Conservation (phyloP, 35 echinoderm and acorn worm species). For the Apostichopus parvimensis region DNA sequence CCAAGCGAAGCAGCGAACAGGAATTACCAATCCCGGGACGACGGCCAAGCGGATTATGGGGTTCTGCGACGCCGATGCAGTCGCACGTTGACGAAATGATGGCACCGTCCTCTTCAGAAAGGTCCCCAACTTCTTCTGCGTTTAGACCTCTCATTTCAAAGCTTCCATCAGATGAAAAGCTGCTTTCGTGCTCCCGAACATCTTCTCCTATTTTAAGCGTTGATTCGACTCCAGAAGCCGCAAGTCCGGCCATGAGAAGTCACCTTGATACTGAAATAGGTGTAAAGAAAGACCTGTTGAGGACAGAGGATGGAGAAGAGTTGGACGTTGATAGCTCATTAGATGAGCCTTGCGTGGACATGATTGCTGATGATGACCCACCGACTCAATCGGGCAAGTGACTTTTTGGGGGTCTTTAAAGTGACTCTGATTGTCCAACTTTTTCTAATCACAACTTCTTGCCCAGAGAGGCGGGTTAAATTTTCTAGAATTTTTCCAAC, state of each 20-base stretch:
- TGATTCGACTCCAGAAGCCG: background rate
- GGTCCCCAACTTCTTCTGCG: background rate
- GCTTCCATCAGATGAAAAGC: background rate
- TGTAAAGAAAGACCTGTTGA: background rate
- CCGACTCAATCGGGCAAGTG: background rate
- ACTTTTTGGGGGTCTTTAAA: background rate
- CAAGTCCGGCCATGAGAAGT: background rate
- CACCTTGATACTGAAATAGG: background rate
- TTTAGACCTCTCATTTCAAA: slow-evolving; percentile 21
- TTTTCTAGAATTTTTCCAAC: no score
- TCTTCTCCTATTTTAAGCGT: slow-evolving; percentile 1
- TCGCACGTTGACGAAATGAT: background rate
- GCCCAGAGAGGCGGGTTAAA: no score
- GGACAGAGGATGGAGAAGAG: background rate
- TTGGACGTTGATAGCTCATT: background rate
- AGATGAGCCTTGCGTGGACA: background rate
- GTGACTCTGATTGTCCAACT: no score
- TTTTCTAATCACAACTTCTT: no score
- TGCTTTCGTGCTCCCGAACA: background rate
- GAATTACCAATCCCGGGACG: background rate
- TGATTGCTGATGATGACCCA: background rate
- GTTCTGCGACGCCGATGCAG: background rate
- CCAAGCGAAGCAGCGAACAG: background rate
- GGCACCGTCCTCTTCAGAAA: background rate
- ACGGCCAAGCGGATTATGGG: background rate